A percentile compares a stretch with the other conserved stretches of the same genome.
phyloP scores from a whole-genome alignment of 2,113 vertebrate species.

The Ploceus nigricollis region DNA sequence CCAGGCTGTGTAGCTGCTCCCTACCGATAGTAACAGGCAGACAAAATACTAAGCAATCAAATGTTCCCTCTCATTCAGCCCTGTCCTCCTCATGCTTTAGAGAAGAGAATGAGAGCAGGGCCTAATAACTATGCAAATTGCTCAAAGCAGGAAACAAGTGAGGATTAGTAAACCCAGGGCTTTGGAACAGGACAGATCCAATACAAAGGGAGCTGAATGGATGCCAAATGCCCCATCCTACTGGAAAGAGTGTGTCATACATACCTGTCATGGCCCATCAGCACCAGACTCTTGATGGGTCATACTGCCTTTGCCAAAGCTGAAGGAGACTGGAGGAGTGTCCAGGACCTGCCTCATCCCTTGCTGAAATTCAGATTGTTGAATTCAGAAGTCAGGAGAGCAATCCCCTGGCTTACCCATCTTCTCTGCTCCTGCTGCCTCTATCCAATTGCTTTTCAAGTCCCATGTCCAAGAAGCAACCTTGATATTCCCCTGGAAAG shows the following conservation, averaged over 20 bases:
- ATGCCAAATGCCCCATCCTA: neutral
- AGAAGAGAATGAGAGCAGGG: neutral
- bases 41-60: slow-evolving; percentile 25
- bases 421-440: neutral
- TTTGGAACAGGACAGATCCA: neutral
- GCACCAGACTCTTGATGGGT: neutral
- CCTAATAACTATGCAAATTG: slow-evolving; percentile 19
- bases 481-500: neutral
- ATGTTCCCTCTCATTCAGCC: neutral
- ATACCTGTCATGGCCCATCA: neutral
- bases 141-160: neutral
- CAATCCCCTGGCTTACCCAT: neutral
- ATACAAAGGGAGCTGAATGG: neutral
- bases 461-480: neutral
- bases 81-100: neutral
- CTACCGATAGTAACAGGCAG: neutral
- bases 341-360: neutral
- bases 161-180: neutral
- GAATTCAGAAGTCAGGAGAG: neutral
- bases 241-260: neutral
- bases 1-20: slow-evolving; percentile 21
- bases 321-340: neutral
- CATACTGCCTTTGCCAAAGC: neutral
- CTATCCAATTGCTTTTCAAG: neutral
- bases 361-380: neutral